Evolutionary conservation across 2,888 invertebrate species (phyloP), one percentile per base, ranked within the genome.

Genomic region (Drosophila anomalata): DNA sequence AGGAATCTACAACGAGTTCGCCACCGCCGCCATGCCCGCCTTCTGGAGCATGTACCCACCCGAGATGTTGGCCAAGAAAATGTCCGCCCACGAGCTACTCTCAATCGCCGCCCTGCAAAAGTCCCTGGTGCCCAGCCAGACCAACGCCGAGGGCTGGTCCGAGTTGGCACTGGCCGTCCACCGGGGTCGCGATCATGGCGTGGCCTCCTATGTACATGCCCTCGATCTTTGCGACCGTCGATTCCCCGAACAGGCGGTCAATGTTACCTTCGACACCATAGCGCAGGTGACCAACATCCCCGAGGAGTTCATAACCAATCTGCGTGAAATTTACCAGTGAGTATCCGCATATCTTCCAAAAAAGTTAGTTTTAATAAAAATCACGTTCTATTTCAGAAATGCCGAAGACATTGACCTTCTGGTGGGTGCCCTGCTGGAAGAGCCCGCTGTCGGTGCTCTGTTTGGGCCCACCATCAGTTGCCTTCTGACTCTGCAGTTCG

Each of bases 381-480:
- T n/a, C 31, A 14, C 6, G 1, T 3, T 4, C 7, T 3, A 1
- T 11, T 92, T 73, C 78, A 94, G 94, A 62, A 93, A 93, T 59
- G 93, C 95, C 1, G 95, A 95, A 77, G 97, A 98, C 83, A 93
- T 98, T 17, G 98, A 98, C 89, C 92, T 98, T 12, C 93, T 98
- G 82, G 94, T 96, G 4, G 98, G 96, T 33, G 97, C 96, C 3
- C 92, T 97, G 11, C 93, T 97, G 72, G 98, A 98, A 91, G 94
- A 94, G 57, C 95, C 97, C 0, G 93, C 94, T 0, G 94, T 95
- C 1, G 97, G 97, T 4, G 95, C 96, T 0, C 94, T 97, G 0
- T 95, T 98, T 4, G 98, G 98, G 1, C 95, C 96, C 0, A 98
- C 98, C 0, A 94, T 98, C 55, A 95, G 95, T n/a, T 98, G 98